Conservation (phyloP, 1,140 invertebrate species). For the Tenebrio molitor region DNA sequence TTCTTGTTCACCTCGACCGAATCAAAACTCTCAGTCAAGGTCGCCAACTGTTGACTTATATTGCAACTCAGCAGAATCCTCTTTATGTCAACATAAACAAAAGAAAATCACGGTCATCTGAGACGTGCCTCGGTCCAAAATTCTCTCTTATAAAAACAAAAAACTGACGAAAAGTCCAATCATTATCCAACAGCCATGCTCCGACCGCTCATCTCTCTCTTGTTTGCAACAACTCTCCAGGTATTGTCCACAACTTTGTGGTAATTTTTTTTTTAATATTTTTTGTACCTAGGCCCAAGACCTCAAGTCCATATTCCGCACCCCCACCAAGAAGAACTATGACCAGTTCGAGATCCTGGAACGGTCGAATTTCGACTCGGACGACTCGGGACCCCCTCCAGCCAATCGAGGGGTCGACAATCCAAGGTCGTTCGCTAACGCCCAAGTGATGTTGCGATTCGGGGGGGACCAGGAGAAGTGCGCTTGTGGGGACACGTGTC, state of each 20-base stretch:
- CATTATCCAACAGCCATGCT: neutral
- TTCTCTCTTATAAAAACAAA: slow-evolving; percentile 10
- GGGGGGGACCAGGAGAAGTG: neutral
- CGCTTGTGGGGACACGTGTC: neutral
- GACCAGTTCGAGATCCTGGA: slow-evolving; percentile 13
- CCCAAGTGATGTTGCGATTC: slow-evolving; percentile 1
- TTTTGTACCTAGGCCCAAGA: neutral
- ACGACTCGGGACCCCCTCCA: neutral
- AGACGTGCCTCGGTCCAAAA: slow-evolving; percentile 6
- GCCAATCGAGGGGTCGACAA: neutral
- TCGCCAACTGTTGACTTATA: neutral
- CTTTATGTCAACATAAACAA: neutral
- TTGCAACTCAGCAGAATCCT: slow-evolving; percentile 10
- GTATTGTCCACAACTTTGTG: neutral
- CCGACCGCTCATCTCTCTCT: neutral
- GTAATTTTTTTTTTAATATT: too few relatives aligned
- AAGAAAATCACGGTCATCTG: neutral
- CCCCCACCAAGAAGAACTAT: neutral
- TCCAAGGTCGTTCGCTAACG: slow-evolving; percentile 4
- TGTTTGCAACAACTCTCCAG: neutral
- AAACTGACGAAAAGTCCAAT: neutral
- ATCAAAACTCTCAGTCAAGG: neutral
- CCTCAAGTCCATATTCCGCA: slow-evolving; percentile 10
- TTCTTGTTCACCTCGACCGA: neutral
- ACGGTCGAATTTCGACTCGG: slow-evolving; percentile 8